phyloP scores from a whole-genome alignment of 2,113 vertebrate genomes.

The Apodemus speciosus region DNA sequence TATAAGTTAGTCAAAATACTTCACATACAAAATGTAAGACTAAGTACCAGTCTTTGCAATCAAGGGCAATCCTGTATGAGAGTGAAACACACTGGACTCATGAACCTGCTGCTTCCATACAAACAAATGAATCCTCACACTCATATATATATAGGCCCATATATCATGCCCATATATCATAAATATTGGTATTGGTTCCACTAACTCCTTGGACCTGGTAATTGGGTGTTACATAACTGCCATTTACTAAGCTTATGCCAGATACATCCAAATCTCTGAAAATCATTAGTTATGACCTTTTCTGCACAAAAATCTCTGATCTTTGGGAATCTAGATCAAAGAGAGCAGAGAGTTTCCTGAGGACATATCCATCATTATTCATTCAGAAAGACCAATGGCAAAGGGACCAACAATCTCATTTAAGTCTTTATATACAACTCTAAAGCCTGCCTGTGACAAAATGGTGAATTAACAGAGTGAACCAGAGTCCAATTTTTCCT shows the following conservation, averaged over 20 bases:
- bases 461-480: not conserved
- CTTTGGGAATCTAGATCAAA: not conserved
- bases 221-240: too few relatives aligned
- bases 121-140: too few relatives aligned
- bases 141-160: too few relatives aligned
- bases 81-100: not conserved
- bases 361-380: not conserved
- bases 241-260: not conserved
- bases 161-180: too few relatives aligned
- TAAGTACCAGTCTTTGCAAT: not conserved
- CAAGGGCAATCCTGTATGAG: too few relatives aligned
- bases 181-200: not conserved
- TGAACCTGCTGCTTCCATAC: too few relatives aligned
- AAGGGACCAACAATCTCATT: fast-evolving
- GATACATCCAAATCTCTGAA: not conserved
- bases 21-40: not conserved
- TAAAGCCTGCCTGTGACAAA: not conserved
- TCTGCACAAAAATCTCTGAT: not conserved
- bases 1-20: not conserved
- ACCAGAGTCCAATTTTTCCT: not conserved
- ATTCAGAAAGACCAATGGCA: not conserved
- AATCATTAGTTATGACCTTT: not conserved
- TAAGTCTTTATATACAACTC: not conserved
- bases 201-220: not conserved
- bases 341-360: not conserved